A percentile compares a stretch with the other conserved stretches of the same genome.
Evolutionary conservation across 2,888 invertebrate species (phyloP).

Genomic region (Orthonevra nobilis): DNA sequence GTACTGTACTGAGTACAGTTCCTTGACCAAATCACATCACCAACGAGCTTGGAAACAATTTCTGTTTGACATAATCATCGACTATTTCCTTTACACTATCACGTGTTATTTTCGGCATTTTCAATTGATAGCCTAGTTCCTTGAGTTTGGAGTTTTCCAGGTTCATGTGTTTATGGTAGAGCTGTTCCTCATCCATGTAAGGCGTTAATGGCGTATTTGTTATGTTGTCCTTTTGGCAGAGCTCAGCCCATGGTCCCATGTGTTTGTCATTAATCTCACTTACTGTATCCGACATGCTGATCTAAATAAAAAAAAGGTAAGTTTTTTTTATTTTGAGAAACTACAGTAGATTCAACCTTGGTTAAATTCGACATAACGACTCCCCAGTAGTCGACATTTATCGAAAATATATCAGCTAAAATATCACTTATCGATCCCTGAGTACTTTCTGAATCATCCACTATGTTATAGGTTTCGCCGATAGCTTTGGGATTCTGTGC

Average conservation of each 20-base stretch:
- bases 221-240: conserved; percentile 88
- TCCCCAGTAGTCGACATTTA: conserved; percentile 93
- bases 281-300: conserved; percentile 89
- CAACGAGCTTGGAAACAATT: conserved; percentile 89
- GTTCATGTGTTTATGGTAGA: conserved; percentile 90
- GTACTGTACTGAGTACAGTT: too few relatives aligned
- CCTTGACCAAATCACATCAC: conserved; percentile 81
- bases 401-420: conserved; percentile 90
- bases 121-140: conserved; percentile 82
- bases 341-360: too few relatives aligned
- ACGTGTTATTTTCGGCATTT: conserved; percentile 84
- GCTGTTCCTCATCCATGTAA: conserved; percentile 90
- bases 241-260: conserved; percentile 94
- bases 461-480: conserved; percentile 88
- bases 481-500: conserved; percentile 81
- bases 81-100: conserved; percentile 86
- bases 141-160: conserved; percentile 86
- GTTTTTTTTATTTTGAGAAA: too few relatives aligned
- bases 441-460: conserved; percentile 90
- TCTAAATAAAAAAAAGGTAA: conserved; percentile 80
- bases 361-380: conserved; percentile 89
- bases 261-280: conserved; percentile 97
- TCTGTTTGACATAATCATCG: conserved; percentile 90
- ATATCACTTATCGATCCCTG: conserved; percentile 91
- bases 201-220: conserved; percentile 93